Evolutionary conservation across 2,888 invertebrate genomes (phyloP).

Genomic region (Aplocera efformata): DNA sequence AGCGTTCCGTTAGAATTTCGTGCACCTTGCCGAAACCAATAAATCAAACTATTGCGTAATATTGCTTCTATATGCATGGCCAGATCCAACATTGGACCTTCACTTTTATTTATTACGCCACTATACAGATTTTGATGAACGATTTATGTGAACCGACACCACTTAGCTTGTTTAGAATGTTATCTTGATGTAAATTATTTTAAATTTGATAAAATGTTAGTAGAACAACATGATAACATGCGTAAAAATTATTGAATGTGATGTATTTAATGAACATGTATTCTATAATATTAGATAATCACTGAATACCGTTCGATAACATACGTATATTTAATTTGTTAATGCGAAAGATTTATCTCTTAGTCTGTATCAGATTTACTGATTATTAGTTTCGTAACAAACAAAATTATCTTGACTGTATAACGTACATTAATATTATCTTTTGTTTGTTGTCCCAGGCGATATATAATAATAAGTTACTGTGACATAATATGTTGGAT

Average conservation of each 20-base stretch:
- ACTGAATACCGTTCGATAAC: no score
- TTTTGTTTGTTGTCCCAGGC: slow-evolving; percentile 31
- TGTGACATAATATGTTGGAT: slow-evolving; percentile 53
- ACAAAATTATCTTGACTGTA: no score
- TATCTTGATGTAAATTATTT: slow-evolving; percentile 35
- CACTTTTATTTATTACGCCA: slow-evolving; percentile 68
- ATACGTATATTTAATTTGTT: no score
- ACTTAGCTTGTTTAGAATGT: slow-evolving; percentile 38
- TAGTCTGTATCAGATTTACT: no score
- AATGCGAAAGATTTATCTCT: no score
- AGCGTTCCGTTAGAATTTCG: slow-evolving; percentile 60
- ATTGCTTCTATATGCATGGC: slow-evolving; percentile 71
- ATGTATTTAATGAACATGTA: no score
- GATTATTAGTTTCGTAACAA: background rate
- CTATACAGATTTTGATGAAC: slow-evolving; percentile 67
- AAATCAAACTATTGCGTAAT: slow-evolving; percentile 78
- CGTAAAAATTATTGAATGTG: no score
- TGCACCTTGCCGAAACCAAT: slow-evolving; percentile 76
- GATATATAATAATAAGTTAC: slow-evolving; percentile 18
- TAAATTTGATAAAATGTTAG: slow-evolving; percentile 28
- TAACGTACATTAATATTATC: slow-evolving; percentile 26
- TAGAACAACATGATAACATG: slow-evolving; percentile 27
- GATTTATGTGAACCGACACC: slow-evolving; percentile 50
- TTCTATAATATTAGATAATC: no score
- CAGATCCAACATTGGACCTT: slow-evolving; percentile 50